A percentile compares a stretch with the other conserved stretches of the same genome.
Evolutionary conservation across 2,888 invertebrate species (phyloP).

Genomic region (Philereme transversata): DNA sequence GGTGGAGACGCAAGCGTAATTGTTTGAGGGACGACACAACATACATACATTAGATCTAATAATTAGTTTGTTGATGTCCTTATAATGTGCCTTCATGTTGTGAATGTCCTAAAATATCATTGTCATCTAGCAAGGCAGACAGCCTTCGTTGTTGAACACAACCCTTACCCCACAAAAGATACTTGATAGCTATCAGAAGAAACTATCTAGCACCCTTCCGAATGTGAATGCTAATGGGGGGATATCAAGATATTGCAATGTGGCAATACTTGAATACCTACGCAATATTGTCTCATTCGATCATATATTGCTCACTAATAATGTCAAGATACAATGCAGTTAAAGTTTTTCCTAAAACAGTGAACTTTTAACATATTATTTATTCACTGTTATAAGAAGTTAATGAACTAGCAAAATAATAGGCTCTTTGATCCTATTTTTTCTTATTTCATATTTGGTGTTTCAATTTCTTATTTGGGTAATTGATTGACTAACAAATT

Average conservation of each 20-base stretch:
- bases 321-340: not conserved
- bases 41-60: conserved; percentile 60
- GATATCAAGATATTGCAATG: conserved; percentile 22
- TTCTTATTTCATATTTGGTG: conserved; percentile 28
- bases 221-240: conserved; percentile 19
- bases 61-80: conserved; percentile 28
- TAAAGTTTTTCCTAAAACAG: conserved; percentile 8
- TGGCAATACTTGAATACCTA: conserved; percentile 19
- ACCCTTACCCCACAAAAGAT: conserved; percentile 15
- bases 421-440: conserved; percentile 30
- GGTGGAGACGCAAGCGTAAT: conserved; percentile 63
- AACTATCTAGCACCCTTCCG: conserved; percentile 19
- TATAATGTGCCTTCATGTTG: conserved; percentile 17
- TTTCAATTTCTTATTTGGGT: conserved; percentile 11
- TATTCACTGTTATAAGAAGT: conserved; percentile 14
- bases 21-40: conserved; percentile 76
- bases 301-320: conserved; percentile 1
- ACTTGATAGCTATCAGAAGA: conserved; percentile 18
- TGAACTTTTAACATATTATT: conserved; percentile 15
- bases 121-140: conserved; percentile 12
- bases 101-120: conserved; percentile 28
- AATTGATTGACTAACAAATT: conserved; percentile 9
- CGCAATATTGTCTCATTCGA: conserved; percentile 3
- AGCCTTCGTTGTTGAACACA: conserved; percentile 7
- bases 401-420: conserved; percentile 8